A percentile compares a stretch with the other conserved stretches of the same genome.
Evolutionary conservation across 2,113 vertebrate genomes (phyloP).

Genomic region (Rhynchopsitta pachyrhyncha): DNA sequence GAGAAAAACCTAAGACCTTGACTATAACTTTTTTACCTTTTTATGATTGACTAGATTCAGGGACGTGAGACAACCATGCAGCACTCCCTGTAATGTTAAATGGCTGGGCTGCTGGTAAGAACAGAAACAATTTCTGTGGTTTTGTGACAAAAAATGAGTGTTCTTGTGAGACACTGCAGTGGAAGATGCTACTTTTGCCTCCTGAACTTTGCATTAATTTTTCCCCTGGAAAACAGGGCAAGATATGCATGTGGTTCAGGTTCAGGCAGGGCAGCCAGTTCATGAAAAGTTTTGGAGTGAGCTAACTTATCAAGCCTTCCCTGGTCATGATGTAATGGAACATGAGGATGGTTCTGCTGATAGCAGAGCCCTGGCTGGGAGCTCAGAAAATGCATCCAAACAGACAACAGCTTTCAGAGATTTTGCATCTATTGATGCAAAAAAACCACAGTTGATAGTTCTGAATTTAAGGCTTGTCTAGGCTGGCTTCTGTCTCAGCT

Average conservation of each 20-base stretch:
- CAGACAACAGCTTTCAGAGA: background rate
- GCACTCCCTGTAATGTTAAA: background rate
- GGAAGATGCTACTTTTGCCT: background rate
- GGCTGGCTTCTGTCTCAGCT: background rate
- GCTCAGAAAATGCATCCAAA: background rate
- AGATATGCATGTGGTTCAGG: background rate
- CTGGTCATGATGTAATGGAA: background rate
- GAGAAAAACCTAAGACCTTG: background rate
- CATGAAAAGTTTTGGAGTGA: background rate
- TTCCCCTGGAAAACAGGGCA: background rate
- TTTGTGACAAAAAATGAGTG: background rate
- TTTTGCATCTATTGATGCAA: background rate
- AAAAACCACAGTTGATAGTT: background rate
- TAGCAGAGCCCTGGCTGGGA: background rate
- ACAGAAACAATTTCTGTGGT: background rate
- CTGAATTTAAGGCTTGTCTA: constrained; percentile 2
- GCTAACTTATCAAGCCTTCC: background rate
- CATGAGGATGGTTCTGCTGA: constrained; percentile 10
- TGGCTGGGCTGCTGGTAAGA: background rate
- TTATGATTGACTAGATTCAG: background rate
- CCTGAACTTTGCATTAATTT: background rate
- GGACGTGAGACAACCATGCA: background rate
- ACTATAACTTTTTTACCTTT: background rate
- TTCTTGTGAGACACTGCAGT: fast-evolving
- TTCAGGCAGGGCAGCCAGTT: background rate